Conservation (phyloP, 2,888 invertebrate genomes). For the Leptinotarsa peninsularis region DNA sequence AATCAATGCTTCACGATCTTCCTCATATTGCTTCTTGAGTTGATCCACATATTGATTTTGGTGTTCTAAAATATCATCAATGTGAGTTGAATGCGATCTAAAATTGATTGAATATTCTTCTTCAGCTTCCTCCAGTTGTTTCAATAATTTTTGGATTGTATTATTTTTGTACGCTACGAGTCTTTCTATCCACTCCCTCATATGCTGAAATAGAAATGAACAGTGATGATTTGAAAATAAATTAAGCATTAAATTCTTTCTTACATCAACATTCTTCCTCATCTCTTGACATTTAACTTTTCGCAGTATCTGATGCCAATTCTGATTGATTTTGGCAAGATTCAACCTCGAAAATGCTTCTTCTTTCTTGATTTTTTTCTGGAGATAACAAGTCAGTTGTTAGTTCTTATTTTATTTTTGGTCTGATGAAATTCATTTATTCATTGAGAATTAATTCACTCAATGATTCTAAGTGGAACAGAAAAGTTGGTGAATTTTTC, state of each 20-base stretch:
- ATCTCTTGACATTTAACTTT: slow-evolving; percentile 82
- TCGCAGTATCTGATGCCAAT: slow-evolving; percentile 84
- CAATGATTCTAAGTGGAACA: too few species aligned
- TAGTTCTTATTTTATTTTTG: too few species aligned
- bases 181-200: slow-evolving; percentile 72
- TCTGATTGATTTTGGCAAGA: slow-evolving; percentile 86
- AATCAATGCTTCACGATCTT: slow-evolving; percentile 69
- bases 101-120: slow-evolving; percentile 80
- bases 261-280: slow-evolving; percentile 75
- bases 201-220: slow-evolving; percentile 64
- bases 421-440: too few species aligned
- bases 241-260: background rate
- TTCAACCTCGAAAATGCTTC: slow-evolving; percentile 83
- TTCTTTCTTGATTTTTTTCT: slow-evolving; percentile 87
- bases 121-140: slow-evolving; percentile 78
- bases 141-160: slow-evolving; percentile 73
- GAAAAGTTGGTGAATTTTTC: too few species aligned
- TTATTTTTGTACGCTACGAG: slow-evolving; percentile 77
- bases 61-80: slow-evolving; percentile 73
- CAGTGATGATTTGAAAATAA: background rate
- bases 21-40: slow-evolving; percentile 66
- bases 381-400: slow-evolving; percentile 43
- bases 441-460: too few species aligned
- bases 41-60: slow-evolving; percentile 69
- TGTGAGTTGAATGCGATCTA: slow-evolving; percentile 78